Base-by-base conservation (phyloP, 1,140 invertebrate species). In the Nephotettix cincticeps region DNA sequence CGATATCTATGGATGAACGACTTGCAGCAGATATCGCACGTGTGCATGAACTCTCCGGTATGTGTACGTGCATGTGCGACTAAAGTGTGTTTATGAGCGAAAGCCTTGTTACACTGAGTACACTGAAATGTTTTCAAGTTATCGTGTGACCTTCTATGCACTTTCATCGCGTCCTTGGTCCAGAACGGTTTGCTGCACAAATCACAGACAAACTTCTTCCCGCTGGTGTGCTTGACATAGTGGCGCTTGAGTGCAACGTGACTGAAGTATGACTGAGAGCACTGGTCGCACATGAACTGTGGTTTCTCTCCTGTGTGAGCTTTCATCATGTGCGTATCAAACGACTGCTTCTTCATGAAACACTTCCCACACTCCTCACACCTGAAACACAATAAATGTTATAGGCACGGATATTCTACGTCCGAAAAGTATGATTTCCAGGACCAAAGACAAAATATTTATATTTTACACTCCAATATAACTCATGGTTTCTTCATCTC, bases 271-370 rank as follows among this genome's bases (percentile, higher is more conserved):
- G 71, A 0, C 84, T 84, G 23, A 81, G 83, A 13, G 88, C 87
- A 76, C 91, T 91, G 4, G 88, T 90, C 79, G 75, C 90, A 87
- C 74, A 87, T 80, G 77, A 43, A 73, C 54, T 88, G 88, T 0
- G 88, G 89, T 32, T 85, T 75, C 69, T 88, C 86, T 1, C 87
- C 86, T 0, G 90, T 91, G 75, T 93, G 91, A 3, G 86, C 88
- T 14, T 89, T 79, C 17, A 88, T 78, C 17, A 88, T 78, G 74
- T 91, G 90, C 11, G 32, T 45, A 17, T 70, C 69, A 19, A 30
- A 70, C 1, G 72, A 66, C 14, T 54, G 23, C 29, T 67, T 73
- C 64, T 72, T 72, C 58, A 72, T 68, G 54, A 72, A 72, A 11
- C 25, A 64, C 40, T 72, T 72, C 1, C 32, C 17, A 28, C 71